Base-by-base conservation (phyloP, 2,797 vertebrate genomes). In the Morelia viridis region DNA sequence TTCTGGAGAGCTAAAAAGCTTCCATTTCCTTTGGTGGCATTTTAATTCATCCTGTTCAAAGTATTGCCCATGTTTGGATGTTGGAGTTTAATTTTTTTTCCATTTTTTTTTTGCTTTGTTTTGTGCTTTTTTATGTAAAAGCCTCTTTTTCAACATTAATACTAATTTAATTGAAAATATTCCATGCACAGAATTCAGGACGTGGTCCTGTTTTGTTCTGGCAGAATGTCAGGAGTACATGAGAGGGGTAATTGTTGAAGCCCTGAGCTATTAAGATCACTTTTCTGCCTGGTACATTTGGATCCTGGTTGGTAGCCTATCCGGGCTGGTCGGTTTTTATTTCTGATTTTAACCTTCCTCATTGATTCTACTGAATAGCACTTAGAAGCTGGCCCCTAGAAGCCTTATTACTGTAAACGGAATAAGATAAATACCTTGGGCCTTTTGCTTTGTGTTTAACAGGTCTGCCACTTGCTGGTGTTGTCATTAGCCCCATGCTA, bases 351-450 rank as follows among this genome's bases (percentile, higher is more conserved):
- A 95, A 94, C 96, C 93, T 91, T 95, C 89, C 85, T 61, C 92
- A 94, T 95, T 7, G 65, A 95, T 97, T 95, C 95, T 94, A 94
- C 88, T 95, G 89, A 91, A 94, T 60, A 89, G 91, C 64, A 87
- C 92, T 96, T 94, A 91, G 88, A 93, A 61, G 46, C 92, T 94
- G 65, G 93, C 93, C 94, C 95, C 92, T 85, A 91, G 90, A 76
- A 50, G 65, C 41, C 17, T 35, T 93, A 92, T 94, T 96, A 94
- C 93, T 93, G 93, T 92, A 96, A 96, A 96, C 93, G 95, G 96
- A 96, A 92, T 1, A 56, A 93, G 93, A 96, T 95, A 94, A 96
- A 96, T 93, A 95, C 91, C 87, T 92, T 76, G 61, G 90, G 68
- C 94, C 92, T 85, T 65, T 26, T 68, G 80, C 94, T 94, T 76